A percentile compares a stretch with the other conserved stretches of the same genome.
Evolutionary conservation across 2,888 invertebrate species (phyloP).

Genomic region (Stenichneumon culpator): DNA sequence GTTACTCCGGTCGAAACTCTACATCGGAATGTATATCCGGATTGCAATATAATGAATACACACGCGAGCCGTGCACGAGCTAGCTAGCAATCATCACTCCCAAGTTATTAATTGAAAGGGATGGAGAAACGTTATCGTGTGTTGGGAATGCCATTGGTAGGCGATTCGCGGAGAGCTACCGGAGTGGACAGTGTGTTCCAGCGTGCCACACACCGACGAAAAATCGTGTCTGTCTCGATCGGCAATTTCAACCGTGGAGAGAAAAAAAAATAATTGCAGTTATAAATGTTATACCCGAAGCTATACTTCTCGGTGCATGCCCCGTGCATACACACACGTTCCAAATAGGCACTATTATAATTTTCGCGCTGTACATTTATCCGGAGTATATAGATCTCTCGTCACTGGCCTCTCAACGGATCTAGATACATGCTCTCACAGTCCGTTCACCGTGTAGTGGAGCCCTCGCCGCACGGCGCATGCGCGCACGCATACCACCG

Average conservation of each 20-base stretch:
- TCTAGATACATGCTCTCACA: not conserved
- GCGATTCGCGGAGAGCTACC: not conserved
- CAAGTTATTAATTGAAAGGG: conserved; percentile 52
- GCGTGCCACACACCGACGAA: conserved; percentile 23
- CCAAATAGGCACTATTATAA: not conserved
- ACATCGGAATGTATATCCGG: conserved; percentile 6
- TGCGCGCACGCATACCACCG: conserved; percentile 12
- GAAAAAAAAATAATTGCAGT: conserved; percentile 61
- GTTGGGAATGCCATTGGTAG: conserved; percentile 16
- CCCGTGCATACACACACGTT: not conserved
- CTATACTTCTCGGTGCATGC: conserved; percentile 22
- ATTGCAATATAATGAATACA: conserved; percentile 18
- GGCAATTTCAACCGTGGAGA: conserved; percentile 46
- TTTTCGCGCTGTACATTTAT: conserved; percentile 18
- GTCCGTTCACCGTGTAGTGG: conserved; percentile 31
- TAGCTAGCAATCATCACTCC: conserved; percentile 51
- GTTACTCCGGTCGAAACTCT: conserved; percentile 6
- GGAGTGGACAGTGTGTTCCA: conserved; percentile 6
- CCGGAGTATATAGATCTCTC: conserved; percentile 44
- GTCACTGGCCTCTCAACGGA: conserved; percentile 21
- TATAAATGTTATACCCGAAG: conserved; percentile 55
- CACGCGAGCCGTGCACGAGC: not conserved
- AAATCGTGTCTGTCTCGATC: conserved; percentile 25
- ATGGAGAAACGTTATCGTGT: conserved; percentile 45
- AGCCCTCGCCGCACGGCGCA: not conserved